Evolutionary conservation across 2,888 invertebrate genomes (phyloP).

Genomic region (Leistus spinibarbis): DNA sequence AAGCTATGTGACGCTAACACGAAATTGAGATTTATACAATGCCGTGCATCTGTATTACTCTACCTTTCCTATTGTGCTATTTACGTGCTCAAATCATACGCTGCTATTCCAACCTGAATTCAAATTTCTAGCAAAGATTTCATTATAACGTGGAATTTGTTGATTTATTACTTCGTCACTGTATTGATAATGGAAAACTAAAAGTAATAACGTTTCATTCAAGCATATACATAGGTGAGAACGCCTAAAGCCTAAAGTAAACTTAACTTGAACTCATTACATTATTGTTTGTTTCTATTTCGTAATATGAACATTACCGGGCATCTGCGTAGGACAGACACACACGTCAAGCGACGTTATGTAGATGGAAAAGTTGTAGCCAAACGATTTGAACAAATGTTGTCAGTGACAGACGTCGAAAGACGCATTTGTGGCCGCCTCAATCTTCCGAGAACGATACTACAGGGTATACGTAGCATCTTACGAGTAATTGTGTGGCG

Average conservation of each 20-base stretch:
- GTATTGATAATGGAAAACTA: too few species aligned
- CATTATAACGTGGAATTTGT: too few species aligned
- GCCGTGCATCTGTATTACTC: background rate
- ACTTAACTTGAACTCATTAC: too few species aligned
- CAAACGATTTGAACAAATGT: background rate
- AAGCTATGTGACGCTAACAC: background rate
- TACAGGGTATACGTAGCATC: background rate
- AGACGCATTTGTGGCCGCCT: background rate
- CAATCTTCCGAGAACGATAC: background rate
- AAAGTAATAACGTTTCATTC: too few species aligned
- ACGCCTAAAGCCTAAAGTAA: too few species aligned
- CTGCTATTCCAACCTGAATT: background rate
- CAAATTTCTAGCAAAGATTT: too few species aligned
- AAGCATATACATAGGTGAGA: too few species aligned
- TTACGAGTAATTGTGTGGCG: background rate
- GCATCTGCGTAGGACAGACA: too few species aligned
- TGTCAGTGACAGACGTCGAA: background rate
- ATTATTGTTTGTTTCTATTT: too few species aligned
- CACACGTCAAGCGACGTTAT: too few species aligned
- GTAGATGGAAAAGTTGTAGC: background rate
- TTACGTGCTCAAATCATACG: background rate
- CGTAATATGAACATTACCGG: too few species aligned
- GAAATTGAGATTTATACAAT: slow-evolving; percentile 13
- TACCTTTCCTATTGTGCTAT: background rate
- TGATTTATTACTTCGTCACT: too few species aligned